Base-by-base conservation (phyloP, 2,888 invertebrate species). In the Rosalia funebris region DNA sequence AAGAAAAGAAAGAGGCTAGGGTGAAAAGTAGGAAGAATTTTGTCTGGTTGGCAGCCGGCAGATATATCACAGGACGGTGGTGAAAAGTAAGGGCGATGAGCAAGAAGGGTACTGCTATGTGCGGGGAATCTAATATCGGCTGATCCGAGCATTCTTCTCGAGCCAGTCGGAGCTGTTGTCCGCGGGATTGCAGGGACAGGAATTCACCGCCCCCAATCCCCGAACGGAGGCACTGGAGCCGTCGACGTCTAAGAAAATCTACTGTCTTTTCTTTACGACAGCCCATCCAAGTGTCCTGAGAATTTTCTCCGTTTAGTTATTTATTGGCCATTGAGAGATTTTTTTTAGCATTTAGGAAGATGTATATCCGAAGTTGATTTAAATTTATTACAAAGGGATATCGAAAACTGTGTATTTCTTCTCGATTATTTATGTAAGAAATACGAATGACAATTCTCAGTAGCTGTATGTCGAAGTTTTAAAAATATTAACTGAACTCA, bases 141-240 rank as follows among this genome's bases (percentile, higher is more conserved):
- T 77, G 77, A 77, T 77, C 77, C 78, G 72, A 72, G 75, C 77
- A 79, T 79, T 79, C 79, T 78, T 77, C 75, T 74, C 77, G 75
- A 75, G 75, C 77, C 75, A 73, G 74, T 70, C 73, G 72, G 70
- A 71, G 70, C 71, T 75, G 75, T 76, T 77, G 77, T 77, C 78
- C 76, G 75, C 75, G 75, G 77, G 79, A 79, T 79, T 79, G 75
- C 77, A 75, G 77, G 75, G 75, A 72, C 66, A 75, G 77, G 79
- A 79, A 79, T 79, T 73, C 71, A 63, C 25, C 52, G 36, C 62
- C 53, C 50, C 34, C 46, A 53, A 37, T 25, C 56, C 59, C 34
- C 55, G 36, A 9, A 17, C 47, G 53, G 48, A 54, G 39, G 11
- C 52, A 11, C n/a, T 32, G 31, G 39, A 37, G 46, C 45, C 61